phyloP scores from a whole-genome alignment of 2,797 vertebrate species.

The Oophaga sylvatica region DNA sequence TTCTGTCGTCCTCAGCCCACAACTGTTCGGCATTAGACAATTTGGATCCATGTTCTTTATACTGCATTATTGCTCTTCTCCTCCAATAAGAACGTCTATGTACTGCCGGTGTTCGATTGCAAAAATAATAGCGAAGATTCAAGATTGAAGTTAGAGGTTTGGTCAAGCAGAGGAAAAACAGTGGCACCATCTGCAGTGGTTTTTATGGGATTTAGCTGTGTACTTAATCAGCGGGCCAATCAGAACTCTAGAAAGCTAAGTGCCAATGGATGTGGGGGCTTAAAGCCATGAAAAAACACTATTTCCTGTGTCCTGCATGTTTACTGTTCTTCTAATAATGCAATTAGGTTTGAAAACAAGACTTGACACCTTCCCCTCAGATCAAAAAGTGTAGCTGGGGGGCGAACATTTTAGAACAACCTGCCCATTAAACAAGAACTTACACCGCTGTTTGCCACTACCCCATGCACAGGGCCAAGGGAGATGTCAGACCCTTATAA shows the following conservation, averaged over 20 bases:
- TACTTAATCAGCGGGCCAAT: no score
- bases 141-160: no score
- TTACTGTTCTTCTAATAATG: background rate
- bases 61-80: background rate
- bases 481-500: background rate
- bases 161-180: no score
- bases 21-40: background rate
- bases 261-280: background rate
- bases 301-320: background rate
- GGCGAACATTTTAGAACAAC: background rate
- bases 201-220: no score
- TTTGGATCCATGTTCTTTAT: background rate
- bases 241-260: background rate
- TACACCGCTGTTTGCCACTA: background rate
- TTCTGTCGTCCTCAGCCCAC: background rate
- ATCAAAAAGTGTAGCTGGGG: background rate
- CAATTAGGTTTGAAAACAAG: background rate
- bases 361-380: background rate
- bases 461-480: background rate
- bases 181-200: no score
- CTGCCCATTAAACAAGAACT: background rate
- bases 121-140: background rate
- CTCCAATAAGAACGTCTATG: background rate
- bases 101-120: background rate
- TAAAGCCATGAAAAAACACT: background rate